Conservation (phyloP, 2,113 vertebrate species). For the Scatophagus argus region DNA sequence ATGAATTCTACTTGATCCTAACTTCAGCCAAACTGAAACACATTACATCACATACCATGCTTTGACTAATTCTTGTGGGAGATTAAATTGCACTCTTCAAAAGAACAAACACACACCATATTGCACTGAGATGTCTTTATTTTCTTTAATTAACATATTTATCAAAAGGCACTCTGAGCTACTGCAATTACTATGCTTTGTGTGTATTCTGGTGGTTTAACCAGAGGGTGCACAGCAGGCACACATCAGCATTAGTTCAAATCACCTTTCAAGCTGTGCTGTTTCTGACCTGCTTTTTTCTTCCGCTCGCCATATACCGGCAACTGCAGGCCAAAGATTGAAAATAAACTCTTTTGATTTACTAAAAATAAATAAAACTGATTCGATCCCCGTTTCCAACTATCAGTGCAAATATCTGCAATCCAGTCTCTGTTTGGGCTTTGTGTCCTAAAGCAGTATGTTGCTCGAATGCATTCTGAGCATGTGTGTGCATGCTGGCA, state of each 20-base stretch:
- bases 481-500: conserved; percentile 2
- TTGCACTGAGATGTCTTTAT: neutral
- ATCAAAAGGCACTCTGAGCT: neutral
- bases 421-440: conserved; percentile 43
- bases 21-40: neutral
- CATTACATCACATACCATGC: neutral
- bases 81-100: neutral
- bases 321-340: neutral
- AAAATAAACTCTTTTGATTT: conserved; percentile 20
- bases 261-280: conserved; percentile 20
- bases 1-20: neutral
- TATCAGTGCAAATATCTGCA: conserved; percentile 19
- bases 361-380: neutral
- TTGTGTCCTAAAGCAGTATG: conserved; percentile 21
- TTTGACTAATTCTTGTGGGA: neutral
- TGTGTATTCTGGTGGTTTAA: neutral
- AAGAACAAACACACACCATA: neutral
- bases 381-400: conserved; percentile 1
- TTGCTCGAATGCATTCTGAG: neutral
- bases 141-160: neutral
- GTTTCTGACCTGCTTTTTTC: conserved; percentile 12
- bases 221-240: conserved; percentile 19
- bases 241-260: conserved; percentile 12
- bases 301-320: neutral
- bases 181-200: neutral